phyloP scores from a whole-genome alignment of 2,113 vertebrate genomes.

The Cynoglossus semilaevis region DNA sequence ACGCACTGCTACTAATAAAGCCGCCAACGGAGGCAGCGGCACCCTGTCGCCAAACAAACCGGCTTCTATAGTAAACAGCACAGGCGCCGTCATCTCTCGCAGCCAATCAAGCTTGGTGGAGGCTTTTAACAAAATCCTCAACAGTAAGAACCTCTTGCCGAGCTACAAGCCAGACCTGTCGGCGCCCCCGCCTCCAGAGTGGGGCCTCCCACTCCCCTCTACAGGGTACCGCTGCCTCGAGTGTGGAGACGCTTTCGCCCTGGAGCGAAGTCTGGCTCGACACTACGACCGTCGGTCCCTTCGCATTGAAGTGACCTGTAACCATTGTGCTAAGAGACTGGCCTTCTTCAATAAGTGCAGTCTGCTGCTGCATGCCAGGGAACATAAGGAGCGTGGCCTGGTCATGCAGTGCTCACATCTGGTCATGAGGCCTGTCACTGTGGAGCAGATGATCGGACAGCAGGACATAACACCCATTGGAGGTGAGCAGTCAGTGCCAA shows the following conservation, averaged over 20 bases:
- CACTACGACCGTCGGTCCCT: conserved; percentile 95
- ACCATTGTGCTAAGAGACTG: conserved; percentile 91
- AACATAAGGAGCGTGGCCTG: conserved; percentile 96
- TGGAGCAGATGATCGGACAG: conserved; percentile 98
- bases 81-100: conserved; percentile 87
- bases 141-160: conserved; percentile 92
- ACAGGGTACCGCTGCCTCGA: conserved; percentile 92
- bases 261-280: conserved; percentile 91
- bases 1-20: conserved; percentile 75
- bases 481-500: conserved; percentile 47
- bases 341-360: conserved; percentile 99
- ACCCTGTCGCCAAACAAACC: conserved; percentile 77
- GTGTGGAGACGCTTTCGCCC: conserved; percentile 90
- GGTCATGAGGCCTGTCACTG: conserved; percentile 90
- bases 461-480: conserved; percentile 86
- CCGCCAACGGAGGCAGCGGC: conserved; percentile 70
- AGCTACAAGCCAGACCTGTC: conserved; percentile 93
- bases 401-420: conserved; percentile 98
- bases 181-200: conserved; percentile 77
- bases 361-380: conserved; percentile 89
- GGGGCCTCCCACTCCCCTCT: conserved; percentile 83
- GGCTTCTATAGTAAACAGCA: conserved; percentile 72
- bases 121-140: conserved; percentile 96
- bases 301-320: conserved; percentile 97
- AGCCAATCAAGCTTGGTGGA: conserved; percentile 94